Base-by-base conservation (phyloP, 1,140 invertebrate genomes). In the Drosophila nikananu region DNA sequence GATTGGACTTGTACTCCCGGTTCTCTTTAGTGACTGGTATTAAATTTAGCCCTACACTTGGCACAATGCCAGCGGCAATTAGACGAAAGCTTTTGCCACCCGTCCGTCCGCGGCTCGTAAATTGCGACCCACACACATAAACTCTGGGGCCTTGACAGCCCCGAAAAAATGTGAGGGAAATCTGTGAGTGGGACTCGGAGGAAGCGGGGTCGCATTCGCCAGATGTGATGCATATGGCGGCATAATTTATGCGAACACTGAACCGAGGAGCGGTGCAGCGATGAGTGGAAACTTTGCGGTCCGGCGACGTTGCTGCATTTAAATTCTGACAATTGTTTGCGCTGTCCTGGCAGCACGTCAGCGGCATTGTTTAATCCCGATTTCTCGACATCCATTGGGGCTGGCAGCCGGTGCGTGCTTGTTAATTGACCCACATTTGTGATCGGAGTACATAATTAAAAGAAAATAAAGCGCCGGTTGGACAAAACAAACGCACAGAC, bases 231-330 rank as follows among this genome's bases (percentile, higher is more conserved):
- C 86, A 89, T 89, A 89, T 90, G 84, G 75, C 71, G 54, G 76
- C 75, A 84, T 90, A 89, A 89, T 89, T 89, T 90, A 90, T 90
- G 81, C 86, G 81, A 64, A 81, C 78, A 71, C 62, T 90, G 82
- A 90, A 89, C 81, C 75, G 55, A 32, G 39, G 37, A 41, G 48
- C 46, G 71, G 57, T 66, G 82, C 78, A 74, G 27, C 46, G 48
- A 49, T 44, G 63, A 75, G 54, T 68, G 77, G 64, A 54, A 67
- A 67, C 61, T 74, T 48, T 59, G 55, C 61, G 61, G 81, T 64
- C 68, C 66, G 48, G 35, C 51, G 59, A 48, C 60, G 70, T 27
- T 55, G 63, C 62, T 44, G 42, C 41, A 71, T 60, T 79, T 73
- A 71, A 86, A 86, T 75, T 82, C 52, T 66, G 74, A 54, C 81